Evolutionary conservation across 2,888 invertebrate species (phyloP).

Genomic region (Drosophila nigritarsus): DNA sequence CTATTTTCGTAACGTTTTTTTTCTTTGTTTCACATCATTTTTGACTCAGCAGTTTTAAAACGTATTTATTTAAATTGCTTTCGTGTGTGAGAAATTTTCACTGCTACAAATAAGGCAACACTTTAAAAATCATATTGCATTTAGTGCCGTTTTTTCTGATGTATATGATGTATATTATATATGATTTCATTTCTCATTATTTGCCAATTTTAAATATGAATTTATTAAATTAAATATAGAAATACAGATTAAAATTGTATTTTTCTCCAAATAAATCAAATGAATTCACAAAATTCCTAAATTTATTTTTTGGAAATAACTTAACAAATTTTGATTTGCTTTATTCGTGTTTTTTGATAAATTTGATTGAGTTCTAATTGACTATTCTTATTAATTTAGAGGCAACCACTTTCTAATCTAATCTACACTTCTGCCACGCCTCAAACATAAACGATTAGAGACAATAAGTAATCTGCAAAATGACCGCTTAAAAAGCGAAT

Average conservation of each 20-base stretch:
- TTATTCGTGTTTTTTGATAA: neutral
- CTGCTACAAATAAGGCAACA: neutral
- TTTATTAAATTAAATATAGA: neutral
- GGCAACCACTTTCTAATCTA: neutral
- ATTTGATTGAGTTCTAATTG: neutral
- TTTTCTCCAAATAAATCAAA: neutral
- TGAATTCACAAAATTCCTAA: neutral
- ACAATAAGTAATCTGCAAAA: neutral
- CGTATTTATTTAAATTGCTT: neutral
- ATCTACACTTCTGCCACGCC: constrained; percentile 22
- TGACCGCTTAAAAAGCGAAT: constrained; percentile 14
- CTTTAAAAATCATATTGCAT: too few species aligned
- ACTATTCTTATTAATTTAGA: neutral
- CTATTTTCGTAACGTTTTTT: constrained; percentile 1
- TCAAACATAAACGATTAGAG: constrained; percentile 1
- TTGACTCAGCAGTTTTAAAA: neutral
- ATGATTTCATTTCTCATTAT: neutral
- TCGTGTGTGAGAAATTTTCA: neutral
- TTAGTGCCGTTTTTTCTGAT: too few species aligned
- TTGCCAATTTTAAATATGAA: neutral
- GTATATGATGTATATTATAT: neutral
- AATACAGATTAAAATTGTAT: neutral
- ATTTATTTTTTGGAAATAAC: too few species aligned
- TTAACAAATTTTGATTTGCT: neutral
- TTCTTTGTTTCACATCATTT: neutral